Evolutionary conservation across 1,140 invertebrate genomes (phyloP), one percentile per base, ranked within the genome.

Genomic region (Pseudomyrmex dendroicus): DNA sequence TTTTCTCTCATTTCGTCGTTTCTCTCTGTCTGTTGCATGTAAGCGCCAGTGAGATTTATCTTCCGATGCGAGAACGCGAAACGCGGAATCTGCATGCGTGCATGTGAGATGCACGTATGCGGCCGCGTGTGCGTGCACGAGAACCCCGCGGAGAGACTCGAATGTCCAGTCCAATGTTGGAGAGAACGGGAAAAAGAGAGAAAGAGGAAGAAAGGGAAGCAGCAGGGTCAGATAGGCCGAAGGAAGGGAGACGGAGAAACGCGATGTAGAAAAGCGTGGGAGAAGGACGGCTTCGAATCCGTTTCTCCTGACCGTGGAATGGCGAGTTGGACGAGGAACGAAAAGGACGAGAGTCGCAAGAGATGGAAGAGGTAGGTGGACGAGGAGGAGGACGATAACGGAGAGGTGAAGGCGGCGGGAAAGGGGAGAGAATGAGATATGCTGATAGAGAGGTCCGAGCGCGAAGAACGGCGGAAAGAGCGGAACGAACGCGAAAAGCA

Each of bases 11-110:
- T 82, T 73, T 35, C 87, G 83, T 83, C 89, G 84, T 90, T 86
- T 70, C 64, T 85, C 91, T 91, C 88, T 86, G 84, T 91, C 85
- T 82, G 62, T 44, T 84, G 64, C 82, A 86, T 88, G 90, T 91
- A 91, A 93, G 89, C 91, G 89, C 89, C 92, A 84, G 87, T 67
- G 89, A 92, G 90, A 93, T 93, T 93, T 93, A 93, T 93, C 89
- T 88, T 86, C 67, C 91, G 89, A 91, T 92, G 91, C 88, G 86
- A 91, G 90, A 90, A 91, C 89, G 85, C 73, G 89, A 89, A 90
- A 92, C 82, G 80, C 67, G 87, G 74, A 82, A 74, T 80, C 74
- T 85, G 84, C 82, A 84, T 78, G 76, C 84, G 85, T 84, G 90
- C 89, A 70, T 84, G 83, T 80, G 84, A 67, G 62, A 84, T 86